Evolutionary conservation across 2,113 vertebrate genomes (phyloP).

Genomic region (sheep (Ovis aries)): ARS-UI_Ramb_v3.0 NC_056056.1:21770001-21770500

Average conservation of each 20-base stretch:
- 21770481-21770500: not conserved
- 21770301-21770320: fast-evolving
- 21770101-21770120: not conserved
- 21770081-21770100: fast-evolving
- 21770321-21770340: fast-evolving
- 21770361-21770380: not conserved
- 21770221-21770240: no score
- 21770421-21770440: not conserved
- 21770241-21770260: no score
- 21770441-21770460: not conserved
- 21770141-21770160: fast-evolving
- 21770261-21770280: not conserved
- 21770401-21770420: not conserved
- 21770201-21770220: not conserved
- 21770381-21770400: not conserved
- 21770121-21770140: no score
- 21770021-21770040: no score
- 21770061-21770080: not conserved
- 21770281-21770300: fast-evolving
- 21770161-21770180: not conserved
- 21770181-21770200: fast-evolving
- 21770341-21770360: not conserved
- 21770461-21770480: not conserved
- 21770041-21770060: not conserved
- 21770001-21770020: not conserved